These are phyloP conservation scores for Heliconius erato DNA, from an alignment of 2,888 invertebrate species.

Conservation along the genomic window DNA sequence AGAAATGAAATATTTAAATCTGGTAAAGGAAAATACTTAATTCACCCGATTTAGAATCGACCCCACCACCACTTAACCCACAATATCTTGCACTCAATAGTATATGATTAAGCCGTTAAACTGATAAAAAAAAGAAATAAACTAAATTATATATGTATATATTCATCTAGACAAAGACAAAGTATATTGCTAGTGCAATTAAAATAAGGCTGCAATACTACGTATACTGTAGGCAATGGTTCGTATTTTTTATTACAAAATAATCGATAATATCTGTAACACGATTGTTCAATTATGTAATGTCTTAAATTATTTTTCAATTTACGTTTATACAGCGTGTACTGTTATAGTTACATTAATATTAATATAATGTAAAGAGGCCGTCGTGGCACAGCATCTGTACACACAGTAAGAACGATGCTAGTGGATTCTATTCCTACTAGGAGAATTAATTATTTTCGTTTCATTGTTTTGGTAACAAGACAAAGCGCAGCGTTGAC, in stretches of 20 bases:
- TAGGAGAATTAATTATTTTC: background rate
- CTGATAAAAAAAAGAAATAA: too few relatives aligned
- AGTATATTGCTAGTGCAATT: background rate
- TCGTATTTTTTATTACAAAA: slow-evolving; percentile 4
- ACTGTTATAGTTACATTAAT: background rate
- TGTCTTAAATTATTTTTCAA: slow-evolving; percentile 1
- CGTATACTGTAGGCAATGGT: background rate
- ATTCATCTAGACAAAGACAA: background rate
- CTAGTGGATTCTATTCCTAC: background rate
- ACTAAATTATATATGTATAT: too few relatives aligned
- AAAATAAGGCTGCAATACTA: background rate
- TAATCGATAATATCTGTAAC: slow-evolving; percentile 14
- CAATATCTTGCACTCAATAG: too few relatives aligned
- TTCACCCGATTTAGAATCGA: too few relatives aligned
- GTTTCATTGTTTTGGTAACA: background rate
- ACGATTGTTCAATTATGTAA: slow-evolving; percentile 19
- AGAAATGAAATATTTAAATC: too few relatives aligned
- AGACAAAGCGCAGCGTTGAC: background rate
- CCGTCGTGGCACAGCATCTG: too few relatives aligned
- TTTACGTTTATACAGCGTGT: slow-evolving; percentile 7
- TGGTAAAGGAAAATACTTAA: too few relatives aligned
- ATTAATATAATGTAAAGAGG: background rate
- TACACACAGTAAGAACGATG: background rate
- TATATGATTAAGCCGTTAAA: too few relatives aligned
- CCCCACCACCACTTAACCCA: too few relatives aligned